Evolutionary conservation across 2,888 invertebrate species (phyloP).

Genomic region (Amiota minor): DNA sequence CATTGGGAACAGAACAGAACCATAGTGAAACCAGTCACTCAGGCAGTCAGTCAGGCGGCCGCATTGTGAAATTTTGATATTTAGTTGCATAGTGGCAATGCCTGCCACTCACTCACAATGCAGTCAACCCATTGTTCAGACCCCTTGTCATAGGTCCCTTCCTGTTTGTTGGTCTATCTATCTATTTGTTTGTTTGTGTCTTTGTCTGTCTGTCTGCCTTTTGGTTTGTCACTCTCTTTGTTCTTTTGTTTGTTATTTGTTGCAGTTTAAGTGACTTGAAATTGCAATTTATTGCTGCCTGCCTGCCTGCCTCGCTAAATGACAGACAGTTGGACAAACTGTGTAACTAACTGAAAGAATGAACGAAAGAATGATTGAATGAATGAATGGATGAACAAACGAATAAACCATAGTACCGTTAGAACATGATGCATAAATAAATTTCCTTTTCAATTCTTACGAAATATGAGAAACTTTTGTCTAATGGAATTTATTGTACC

Average conservation of each 20-base stretch:
- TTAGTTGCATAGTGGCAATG: constrained; percentile 1
- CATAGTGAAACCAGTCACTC: too few species aligned
- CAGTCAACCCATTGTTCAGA: not conserved
- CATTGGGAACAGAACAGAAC: not conserved
- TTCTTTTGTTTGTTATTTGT: constrained; percentile 55
- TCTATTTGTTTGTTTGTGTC: not conserved
- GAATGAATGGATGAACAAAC: not conserved
- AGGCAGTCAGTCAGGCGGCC: not conserved
- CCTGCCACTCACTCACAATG: not conserved
- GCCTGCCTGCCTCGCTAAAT: constrained; percentile 38
- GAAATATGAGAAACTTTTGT: constrained; percentile 60
- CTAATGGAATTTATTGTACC: too few species aligned
- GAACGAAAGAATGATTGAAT: constrained; percentile 2
- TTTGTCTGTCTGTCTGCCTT: not conserved
- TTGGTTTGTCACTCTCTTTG: constrained; percentile 44
- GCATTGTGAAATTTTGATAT: constrained; percentile 25
- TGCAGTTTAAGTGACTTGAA: constrained; percentile 70
- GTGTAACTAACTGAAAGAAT: constrained; percentile 17
- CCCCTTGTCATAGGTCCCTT: too few species aligned
- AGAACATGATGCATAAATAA: too few species aligned
- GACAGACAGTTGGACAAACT: not conserved
- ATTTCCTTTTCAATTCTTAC: constrained; percentile 16
- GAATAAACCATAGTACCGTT: too few species aligned
- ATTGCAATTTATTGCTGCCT: constrained; percentile 69
- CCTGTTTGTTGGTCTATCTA: not conserved